These are phyloP conservation scores for Lutjanus argentimaculatus DNA, from an alignment of 2,797 vertebrate genomes.

Conservation along the genomic window DNA sequence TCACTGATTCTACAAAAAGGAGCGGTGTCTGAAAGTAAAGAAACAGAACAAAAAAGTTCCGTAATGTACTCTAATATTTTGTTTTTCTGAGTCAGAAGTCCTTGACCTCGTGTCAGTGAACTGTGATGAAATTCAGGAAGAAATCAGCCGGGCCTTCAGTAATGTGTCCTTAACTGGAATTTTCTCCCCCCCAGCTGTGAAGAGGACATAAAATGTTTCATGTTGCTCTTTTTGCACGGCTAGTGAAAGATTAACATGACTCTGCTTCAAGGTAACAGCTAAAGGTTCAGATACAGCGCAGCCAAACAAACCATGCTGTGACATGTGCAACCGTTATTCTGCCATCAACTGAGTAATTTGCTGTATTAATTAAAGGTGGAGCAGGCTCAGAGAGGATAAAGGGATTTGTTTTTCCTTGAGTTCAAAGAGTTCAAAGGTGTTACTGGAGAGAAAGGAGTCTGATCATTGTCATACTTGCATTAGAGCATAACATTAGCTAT, in stretches of 20 bases:
- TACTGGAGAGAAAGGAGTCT: background rate
- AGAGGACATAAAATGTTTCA: constrained; percentile 2
- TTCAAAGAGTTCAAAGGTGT: background rate
- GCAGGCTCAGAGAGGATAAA: background rate
- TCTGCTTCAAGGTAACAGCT: background rate
- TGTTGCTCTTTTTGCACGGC: background rate
- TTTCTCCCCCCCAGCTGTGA: background rate
- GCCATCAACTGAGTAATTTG: background rate
- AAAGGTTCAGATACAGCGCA: background rate
- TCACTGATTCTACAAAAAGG: background rate
- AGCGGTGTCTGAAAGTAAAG: background rate
- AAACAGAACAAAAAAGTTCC: background rate
- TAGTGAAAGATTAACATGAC: constrained; percentile 14
- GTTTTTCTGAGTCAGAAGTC: background rate
- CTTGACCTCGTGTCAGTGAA: constrained; percentile 8
- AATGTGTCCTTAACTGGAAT: constrained; percentile 7
- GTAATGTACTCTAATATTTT: background rate
- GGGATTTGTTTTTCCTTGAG: background rate
- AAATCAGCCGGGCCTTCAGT: background rate
- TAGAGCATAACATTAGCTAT: background rate
- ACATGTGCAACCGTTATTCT: background rate
- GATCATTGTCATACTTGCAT: background rate
- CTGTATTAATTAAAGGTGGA: background rate
- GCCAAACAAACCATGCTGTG: background rate
- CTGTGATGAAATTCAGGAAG: constrained; percentile 24